These are phyloP conservation scores for Andrena minutula DNA, from an alignment of 2,888 invertebrate genomes.

Conservation along the genomic window DNA sequence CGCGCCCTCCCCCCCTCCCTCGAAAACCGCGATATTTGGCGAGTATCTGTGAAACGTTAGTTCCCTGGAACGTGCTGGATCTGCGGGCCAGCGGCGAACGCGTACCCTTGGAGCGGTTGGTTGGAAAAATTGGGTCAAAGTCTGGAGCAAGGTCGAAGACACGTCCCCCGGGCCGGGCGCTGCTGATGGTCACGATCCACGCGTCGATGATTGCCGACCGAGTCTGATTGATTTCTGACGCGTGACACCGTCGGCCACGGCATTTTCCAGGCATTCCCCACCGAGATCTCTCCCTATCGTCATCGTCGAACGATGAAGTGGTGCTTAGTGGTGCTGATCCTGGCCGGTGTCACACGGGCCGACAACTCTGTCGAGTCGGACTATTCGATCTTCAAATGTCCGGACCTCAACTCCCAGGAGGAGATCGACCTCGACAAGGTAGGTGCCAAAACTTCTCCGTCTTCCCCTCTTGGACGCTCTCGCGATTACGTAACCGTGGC, in stretches of 20 bases:
- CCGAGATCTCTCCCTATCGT: constrained; percentile 23
- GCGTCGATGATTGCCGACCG: constrained; percentile 27
- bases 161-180: not conserved
- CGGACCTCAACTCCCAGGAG: constrained; percentile 74
- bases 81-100: not conserved
- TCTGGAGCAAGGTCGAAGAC: constrained; percentile 9
- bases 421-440: constrained; percentile 77
- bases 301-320: constrained; percentile 71
- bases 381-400: constrained; percentile 67
- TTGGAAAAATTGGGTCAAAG: constrained; percentile 32
- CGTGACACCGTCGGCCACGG: constrained; percentile 4
- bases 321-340: constrained; percentile 72
- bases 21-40: too few species aligned
- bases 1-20: not conserved
- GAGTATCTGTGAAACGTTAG: not conserved
- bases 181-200: constrained; percentile 36
- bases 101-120: not conserved
- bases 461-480: not conserved
- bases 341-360: constrained; percentile 73
- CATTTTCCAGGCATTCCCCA: constrained; percentile 41
- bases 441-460: constrained; percentile 2
- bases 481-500: constrained; percentile 27
- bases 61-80: not conserved
- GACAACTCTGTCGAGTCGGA: constrained; percentile 70
- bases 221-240: constrained; percentile 15